Conservation (phyloP, 1,140 invertebrate genomes). For the Rhopalosiphum padi region DNA sequence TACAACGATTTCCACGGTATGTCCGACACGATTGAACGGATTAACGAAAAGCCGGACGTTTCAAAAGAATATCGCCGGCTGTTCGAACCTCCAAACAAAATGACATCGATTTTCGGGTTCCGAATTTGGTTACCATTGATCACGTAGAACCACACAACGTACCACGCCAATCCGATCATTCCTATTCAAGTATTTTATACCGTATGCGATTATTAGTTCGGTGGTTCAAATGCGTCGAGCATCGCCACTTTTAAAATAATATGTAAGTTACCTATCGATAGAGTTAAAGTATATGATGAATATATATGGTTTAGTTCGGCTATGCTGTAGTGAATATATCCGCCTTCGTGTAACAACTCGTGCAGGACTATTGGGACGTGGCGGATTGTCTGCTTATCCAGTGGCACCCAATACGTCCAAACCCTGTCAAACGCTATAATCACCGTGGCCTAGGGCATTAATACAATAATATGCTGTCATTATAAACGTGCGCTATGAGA, state of each 20-base stretch:
- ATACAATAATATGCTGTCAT: too few relatives aligned
- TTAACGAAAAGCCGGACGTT: neutral
- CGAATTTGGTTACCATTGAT: neutral
- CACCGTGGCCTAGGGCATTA: neutral
- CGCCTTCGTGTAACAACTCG: neutral
- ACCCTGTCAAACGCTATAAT: neutral
- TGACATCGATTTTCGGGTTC: neutral
- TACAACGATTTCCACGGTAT: neutral
- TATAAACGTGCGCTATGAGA: too few relatives aligned
- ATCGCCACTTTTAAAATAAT: too few relatives aligned
- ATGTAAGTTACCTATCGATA: too few relatives aligned
- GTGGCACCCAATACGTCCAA: neutral
- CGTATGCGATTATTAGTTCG: neutral
- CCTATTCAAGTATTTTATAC: neutral
- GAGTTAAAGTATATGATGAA: neutral
- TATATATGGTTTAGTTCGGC: neutral
- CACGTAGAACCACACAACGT: neutral
- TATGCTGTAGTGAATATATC: fast-evolving
- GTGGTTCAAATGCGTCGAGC: neutral
- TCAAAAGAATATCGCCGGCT: neutral
- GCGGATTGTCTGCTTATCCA: neutral
- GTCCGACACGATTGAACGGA: neutral
- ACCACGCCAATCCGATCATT: neutral
- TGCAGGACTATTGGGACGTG: neutral
- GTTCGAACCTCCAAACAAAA: neutral